A percentile compares a stretch with the other conserved stretches of the same genome.
These are phyloP conservation scores for Brachionichthys hirsutus DNA, from an alignment of 2,113 vertebrate species.

Conservation along the genomic window DNA sequence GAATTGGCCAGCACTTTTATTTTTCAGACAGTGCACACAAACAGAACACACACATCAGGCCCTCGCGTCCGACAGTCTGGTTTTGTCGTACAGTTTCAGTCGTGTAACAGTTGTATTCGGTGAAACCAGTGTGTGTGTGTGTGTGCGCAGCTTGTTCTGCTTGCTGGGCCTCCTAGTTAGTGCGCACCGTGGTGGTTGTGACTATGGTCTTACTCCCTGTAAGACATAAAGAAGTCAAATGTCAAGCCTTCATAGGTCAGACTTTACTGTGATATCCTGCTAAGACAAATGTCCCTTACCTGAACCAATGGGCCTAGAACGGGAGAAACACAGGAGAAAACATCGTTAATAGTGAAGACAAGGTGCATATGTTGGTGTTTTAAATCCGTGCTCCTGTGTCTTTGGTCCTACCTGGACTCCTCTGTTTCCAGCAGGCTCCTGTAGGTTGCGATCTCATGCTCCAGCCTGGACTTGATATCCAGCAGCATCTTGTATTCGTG, in stretches of 20 bases:
- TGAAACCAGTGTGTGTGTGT: conserved; percentile 32
- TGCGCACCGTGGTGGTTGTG: conserved; percentile 65
- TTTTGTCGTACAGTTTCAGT: conserved; percentile 27
- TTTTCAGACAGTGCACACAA: conserved; percentile 50
- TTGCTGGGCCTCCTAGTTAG: conserved; percentile 46
- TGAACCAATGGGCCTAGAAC: conserved; percentile 50
- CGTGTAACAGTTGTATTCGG: conserved; percentile 43
- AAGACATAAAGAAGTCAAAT: conserved; percentile 14
- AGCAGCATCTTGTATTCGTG: conserved; percentile 77
- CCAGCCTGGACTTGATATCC: conserved; percentile 80
- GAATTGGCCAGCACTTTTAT: conserved; percentile 67
- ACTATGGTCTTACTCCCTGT: conserved; percentile 66
- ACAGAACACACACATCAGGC: not conserved
- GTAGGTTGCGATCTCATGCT: conserved; percentile 82
- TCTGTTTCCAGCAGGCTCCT: conserved; percentile 80
- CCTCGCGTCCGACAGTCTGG: conserved; percentile 12
- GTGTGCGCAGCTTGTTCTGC: conserved; percentile 59
- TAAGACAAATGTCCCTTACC: conserved; percentile 42
- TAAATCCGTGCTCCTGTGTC: not conserved
- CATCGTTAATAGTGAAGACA: conserved; percentile 4
- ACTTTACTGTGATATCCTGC: not conserved
- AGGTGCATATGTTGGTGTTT: not conserved
- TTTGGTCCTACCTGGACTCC: conserved; percentile 69
- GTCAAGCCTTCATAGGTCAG: conserved; percentile 1
- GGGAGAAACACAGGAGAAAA: conserved; percentile 1